Conservation (phyloP, 2,113 vertebrate genomes). For the Paralichthys olivaceus region DNA sequence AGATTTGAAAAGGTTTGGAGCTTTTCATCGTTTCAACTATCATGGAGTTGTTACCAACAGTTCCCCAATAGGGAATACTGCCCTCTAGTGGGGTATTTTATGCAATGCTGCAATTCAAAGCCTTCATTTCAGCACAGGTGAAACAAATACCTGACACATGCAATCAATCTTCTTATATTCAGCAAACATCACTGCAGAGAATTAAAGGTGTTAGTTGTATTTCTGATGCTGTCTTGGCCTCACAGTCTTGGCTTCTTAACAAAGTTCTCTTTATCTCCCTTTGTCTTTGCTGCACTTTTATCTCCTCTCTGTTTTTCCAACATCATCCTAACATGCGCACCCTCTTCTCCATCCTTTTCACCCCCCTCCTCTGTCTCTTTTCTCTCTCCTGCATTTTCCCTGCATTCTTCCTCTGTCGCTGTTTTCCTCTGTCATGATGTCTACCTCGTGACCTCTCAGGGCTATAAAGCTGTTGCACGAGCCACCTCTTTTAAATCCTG, state of each 20-base stretch:
- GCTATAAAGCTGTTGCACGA: constrained; percentile 92
- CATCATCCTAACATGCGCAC: neutral
- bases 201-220: neutral
- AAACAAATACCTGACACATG: neutral
- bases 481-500: constrained; percentile 95
- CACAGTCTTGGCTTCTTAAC: constrained; percentile 54
- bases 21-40: neutral
- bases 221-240: constrained; percentile 30
- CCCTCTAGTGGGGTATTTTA: constrained; percentile 62
- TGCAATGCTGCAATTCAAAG: neutral
- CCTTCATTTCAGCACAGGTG: neutral
- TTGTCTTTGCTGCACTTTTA: constrained; percentile 7
- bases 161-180: neutral
- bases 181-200: neutral
- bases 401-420: neutral
- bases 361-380: neutral
- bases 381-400: neutral
- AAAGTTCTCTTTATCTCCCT: constrained; percentile 3
- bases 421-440: constrained; percentile 1
- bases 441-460: constrained; percentile 77
- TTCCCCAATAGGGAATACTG: constrained; percentile 29
- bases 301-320: constrained; percentile 7
- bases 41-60: too few species aligned
- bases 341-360: neutral
- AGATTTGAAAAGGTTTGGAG: neutral